Evolutionary conservation across 2,888 invertebrate species (phyloP).

Genomic region (Spialia ferax): DNA sequence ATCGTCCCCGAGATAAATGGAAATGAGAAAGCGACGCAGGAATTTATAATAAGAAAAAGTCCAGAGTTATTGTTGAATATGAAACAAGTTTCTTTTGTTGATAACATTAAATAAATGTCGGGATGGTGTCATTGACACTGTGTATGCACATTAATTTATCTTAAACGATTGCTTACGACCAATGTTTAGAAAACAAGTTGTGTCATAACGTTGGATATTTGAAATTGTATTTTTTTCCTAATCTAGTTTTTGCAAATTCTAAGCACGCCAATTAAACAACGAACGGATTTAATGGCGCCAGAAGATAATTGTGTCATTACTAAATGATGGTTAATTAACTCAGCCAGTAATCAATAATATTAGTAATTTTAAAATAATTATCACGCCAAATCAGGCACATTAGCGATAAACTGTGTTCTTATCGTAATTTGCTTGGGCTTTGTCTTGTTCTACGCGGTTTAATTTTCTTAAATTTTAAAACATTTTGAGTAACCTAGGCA

Average conservation of each 20-base stretch:
- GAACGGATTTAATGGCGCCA: conserved; percentile 54
- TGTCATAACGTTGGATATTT: not conserved
- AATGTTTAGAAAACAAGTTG: not conserved
- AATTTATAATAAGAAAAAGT: conserved; percentile 68
- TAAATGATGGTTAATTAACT: conserved; percentile 57
- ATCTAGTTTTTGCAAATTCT: no score
- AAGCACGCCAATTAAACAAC: not conserved
- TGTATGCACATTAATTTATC: conserved; percentile 32
- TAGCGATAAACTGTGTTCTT: conserved; percentile 63
- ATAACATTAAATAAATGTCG: conserved; percentile 70
- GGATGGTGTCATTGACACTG: conserved; percentile 68
- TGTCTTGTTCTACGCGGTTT: conserved; percentile 18
- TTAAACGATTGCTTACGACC: conserved; percentile 4
- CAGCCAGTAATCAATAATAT: conserved; percentile 63
- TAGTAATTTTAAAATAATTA: conserved; percentile 68
- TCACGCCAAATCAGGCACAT: conserved; percentile 73
- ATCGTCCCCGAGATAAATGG: conserved; percentile 51
- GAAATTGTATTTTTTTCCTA: no score
- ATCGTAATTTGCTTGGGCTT: conserved; percentile 50
- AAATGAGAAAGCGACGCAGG: conserved; percentile 76
- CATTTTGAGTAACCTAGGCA: no score
- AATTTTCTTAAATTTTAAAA: not conserved
- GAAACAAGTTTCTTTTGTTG: conserved; percentile 79
- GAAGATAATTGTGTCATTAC: conserved; percentile 50
- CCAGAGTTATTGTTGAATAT: conserved; percentile 63